phyloP scores from a whole-genome alignment of 2,888 invertebrate species.

The Lasioglossum lativentre region DNA sequence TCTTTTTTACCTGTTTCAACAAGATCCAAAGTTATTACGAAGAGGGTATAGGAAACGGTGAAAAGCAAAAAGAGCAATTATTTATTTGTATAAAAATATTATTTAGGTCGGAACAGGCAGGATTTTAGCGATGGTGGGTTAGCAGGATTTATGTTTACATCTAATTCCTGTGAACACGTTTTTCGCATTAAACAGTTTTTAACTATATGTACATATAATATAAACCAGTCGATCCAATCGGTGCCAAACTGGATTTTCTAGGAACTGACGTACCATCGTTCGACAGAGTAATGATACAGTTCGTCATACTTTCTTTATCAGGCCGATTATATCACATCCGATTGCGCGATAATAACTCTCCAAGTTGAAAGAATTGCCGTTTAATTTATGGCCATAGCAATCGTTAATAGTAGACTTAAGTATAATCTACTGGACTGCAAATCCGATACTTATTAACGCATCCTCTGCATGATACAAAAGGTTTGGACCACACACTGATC shows the following conservation, averaged over 20 bases:
- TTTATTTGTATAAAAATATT: not conserved
- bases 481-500: not conserved
- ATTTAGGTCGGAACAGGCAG: not conserved
- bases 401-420: not conserved
- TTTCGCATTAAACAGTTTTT: not conserved
- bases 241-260: constrained; percentile 8
- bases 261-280: constrained; percentile 1
- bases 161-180: not conserved
- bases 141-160: not conserved
- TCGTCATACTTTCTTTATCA: constrained; percentile 18
- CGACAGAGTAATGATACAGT: constrained; percentile 15
- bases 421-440: not conserved
- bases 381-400: not conserved
- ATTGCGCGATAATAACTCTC: not conserved
- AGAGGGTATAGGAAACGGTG: not conserved
- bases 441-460: not conserved
- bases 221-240: not conserved
- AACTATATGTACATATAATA: not conserved
- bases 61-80: not conserved
- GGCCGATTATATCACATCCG: constrained; percentile 20
- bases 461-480: not conserved
- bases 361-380: not conserved
- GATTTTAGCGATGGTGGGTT: not conserved
- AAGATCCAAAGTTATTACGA: not conserved
- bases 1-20: not conserved